A percentile compares a stretch with the other conserved stretches of the same genome.
phyloP scores from a whole-genome alignment of 2,888 invertebrate species.

The Lepidochitona cinerea region DNA sequence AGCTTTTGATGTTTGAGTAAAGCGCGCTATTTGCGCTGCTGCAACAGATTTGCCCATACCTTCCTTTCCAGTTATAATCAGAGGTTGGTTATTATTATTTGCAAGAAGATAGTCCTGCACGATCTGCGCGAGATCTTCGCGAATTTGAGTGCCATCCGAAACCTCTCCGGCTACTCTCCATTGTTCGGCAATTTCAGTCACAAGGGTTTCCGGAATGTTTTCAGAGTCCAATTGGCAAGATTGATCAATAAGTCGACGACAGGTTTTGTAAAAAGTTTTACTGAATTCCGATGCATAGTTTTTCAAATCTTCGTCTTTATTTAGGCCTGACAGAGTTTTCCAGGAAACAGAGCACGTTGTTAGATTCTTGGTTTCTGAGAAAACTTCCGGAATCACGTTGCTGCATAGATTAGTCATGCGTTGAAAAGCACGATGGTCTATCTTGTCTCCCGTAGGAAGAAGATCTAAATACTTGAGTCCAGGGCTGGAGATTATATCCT shows the following conservation, averaged over 20 bases:
- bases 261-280: background rate
- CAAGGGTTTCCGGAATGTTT: background rate
- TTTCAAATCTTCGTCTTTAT: background rate
- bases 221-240: background rate
- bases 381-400: background rate
- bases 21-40: slow-evolving; percentile 24
- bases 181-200: background rate
- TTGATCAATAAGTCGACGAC: background rate
- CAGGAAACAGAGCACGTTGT: background rate
- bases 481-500: background rate
- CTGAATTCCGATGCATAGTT: background rate
- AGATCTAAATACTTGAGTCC: background rate
- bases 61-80: background rate
- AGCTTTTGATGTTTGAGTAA: slow-evolving; percentile 7
- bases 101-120: background rate
- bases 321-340: background rate
- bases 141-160: background rate
- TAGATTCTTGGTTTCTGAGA: background rate
- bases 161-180: background rate
- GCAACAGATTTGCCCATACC: slow-evolving; percentile 26
- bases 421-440: background rate
- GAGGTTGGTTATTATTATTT: background rate
- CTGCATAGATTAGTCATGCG: background rate
- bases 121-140: background rate
- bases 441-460: background rate